Evolutionary conservation across 1,140 invertebrate genomes (phyloP), one percentile per base, ranked within the genome.

Genomic region (Scylla paramamosain): DNA sequence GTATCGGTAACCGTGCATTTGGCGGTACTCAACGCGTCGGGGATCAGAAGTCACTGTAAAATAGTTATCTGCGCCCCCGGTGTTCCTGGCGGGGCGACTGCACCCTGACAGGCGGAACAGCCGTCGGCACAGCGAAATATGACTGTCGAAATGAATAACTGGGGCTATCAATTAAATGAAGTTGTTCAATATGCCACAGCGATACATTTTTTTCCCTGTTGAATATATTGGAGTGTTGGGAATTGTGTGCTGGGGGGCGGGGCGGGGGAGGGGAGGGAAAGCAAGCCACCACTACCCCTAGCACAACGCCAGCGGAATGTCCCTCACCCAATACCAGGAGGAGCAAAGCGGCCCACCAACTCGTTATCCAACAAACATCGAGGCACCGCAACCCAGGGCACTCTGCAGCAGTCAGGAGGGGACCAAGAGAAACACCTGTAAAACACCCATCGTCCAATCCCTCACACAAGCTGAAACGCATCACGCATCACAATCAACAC

Each of bases 141-240:
- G 67, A 77, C 67, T n/a, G 67, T 77, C 20, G 20, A 77, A 77
- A 77, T 77, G 67, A 77, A 77, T 77, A 77, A 77, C 67, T n/a
- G 67, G 25, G 67, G 12, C 20, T 77, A 77, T 77, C 67, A 77
- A 77, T 77, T 77, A 77, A 77, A 6, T 77, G 67, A 20, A 77
- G 67, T 77, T 77, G 67, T 77, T 77, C 67, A 77, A 77, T 77
- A 77, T 77, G 67, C 67, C 67, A 77, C 67, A 77, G 25, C 67
- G 67, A n/a, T 77, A 77, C 67, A n/a, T 77, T 77, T 77, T 77
- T 25, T 25, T 77, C 25, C 67, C 67, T 77, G 20, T n/a, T 77
- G 67, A 77, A 77, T 77, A 77, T 77, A 77, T 77, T 77, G 67
- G 67, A 77, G 67, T 77, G 67, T n/a, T n/a, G 67, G n/a, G 67